A percentile compares a stretch with the other conserved stretches of the same genome.
Evolutionary conservation across 1,140 invertebrate species (phyloP).

Genomic region (Brachionus paranguensis): DNA sequence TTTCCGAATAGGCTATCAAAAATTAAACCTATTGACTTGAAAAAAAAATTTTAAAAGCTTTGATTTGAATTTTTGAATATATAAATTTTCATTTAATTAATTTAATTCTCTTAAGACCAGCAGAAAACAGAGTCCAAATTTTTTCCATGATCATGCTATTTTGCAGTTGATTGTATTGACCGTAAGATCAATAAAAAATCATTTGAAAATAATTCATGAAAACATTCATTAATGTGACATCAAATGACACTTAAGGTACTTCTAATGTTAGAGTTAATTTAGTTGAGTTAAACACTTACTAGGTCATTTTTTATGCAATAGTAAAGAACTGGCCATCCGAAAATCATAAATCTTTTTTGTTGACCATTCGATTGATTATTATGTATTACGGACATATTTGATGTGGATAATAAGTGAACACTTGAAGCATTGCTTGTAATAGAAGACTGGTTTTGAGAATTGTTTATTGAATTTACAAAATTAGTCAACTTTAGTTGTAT

Average conservation of each 20-base stretch:
- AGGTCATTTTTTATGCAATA: slow-evolving; percentile 34
- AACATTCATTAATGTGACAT: no score
- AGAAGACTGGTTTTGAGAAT: neutral
- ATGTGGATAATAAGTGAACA: neutral
- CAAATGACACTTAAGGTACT: no score
- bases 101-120: no score
- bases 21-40: no score
- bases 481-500: slow-evolving; percentile 7
- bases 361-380: neutral
- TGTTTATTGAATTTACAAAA: neutral
- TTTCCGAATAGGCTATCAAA: no score
- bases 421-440: neutral
- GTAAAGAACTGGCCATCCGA: slow-evolving; percentile 16
- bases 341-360: slow-evolving; percentile 27
- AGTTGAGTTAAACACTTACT: neutral
- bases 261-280: neutral
- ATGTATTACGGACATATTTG: neutral
- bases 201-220: no score
- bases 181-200: no score
- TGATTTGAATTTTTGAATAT: no score
- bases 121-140: neutral
- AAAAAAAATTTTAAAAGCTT: no score
- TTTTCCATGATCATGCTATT: neutral
- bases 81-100: no score
- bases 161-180: no score